phyloP scores from a whole-genome alignment of 2,888 invertebrate genomes.

The Nycteola revayana region DNA sequence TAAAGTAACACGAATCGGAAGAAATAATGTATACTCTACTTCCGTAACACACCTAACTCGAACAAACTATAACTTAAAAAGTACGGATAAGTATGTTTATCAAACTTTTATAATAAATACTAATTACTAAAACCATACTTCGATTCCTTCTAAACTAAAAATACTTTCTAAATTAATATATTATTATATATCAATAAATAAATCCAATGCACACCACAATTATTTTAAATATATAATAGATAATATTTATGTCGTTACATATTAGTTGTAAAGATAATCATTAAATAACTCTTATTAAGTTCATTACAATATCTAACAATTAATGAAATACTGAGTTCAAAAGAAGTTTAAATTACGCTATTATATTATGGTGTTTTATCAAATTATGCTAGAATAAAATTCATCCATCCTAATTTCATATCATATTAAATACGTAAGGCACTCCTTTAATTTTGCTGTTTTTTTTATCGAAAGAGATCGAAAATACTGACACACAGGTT shows the following conservation, averaged over 20 bases:
- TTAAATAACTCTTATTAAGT: constrained; percentile 61
- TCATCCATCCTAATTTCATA: constrained; percentile 79
- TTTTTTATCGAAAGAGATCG: constrained; percentile 70
- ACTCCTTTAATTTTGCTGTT: constrained; percentile 80
- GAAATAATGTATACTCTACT: constrained; percentile 30
- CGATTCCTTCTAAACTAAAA: constrained; percentile 30
- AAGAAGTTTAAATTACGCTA: constrained; percentile 68
- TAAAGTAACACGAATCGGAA: constrained; percentile 29
- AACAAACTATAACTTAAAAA: constrained; percentile 28
- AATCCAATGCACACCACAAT: constrained; percentile 53
- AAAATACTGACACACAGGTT: constrained; percentile 59
- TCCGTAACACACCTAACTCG: constrained; percentile 23
- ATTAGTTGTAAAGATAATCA: constrained; percentile 39
- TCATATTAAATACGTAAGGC: constrained; percentile 81
- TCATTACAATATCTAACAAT: constrained; percentile 63
- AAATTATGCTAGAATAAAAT: constrained; percentile 81
- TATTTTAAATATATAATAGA: constrained; percentile 34
- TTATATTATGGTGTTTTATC: constrained; percentile 79
- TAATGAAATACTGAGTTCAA: constrained; percentile 67
- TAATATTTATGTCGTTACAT: constrained; percentile 38
- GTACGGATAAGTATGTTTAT: constrained; percentile 26
- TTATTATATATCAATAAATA: constrained; percentile 22
- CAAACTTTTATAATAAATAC: constrained; percentile 23
- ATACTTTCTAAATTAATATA: constrained; percentile 36
- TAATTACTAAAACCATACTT: constrained; percentile 27